Conservation (phyloP, 64 coral and sea anemone species). For the Hydrozoanthus tunicans region DNA sequence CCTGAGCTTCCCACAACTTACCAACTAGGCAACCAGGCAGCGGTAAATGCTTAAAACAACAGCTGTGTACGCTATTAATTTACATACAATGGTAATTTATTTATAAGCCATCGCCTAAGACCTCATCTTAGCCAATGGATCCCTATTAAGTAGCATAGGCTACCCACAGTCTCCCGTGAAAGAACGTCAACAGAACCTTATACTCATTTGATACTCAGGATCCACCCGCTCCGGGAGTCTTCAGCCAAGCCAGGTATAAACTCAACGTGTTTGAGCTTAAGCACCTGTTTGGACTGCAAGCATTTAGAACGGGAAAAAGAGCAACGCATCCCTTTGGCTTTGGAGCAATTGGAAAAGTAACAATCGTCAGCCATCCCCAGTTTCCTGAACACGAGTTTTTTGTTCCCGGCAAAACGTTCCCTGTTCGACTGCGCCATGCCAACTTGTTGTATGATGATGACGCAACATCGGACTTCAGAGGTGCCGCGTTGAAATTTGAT, state of each 20-base stretch:
- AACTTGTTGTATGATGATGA: conserved; percentile 47
- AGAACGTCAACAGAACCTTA: too few relatives aligned
- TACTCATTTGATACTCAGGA: conserved; percentile 4
- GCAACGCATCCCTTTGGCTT: conserved; percentile 58
- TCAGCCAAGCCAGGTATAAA: conserved; percentile 13
- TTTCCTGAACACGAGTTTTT: conserved; percentile 86
- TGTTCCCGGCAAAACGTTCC: conserved; percentile 62
- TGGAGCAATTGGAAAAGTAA: conserved; percentile 64
- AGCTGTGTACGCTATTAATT: too few relatives aligned
- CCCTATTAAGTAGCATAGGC: too few relatives aligned
- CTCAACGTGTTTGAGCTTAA: conserved; percentile 56
- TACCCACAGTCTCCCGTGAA: too few relatives aligned
- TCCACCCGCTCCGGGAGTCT: conserved; percentile 30
- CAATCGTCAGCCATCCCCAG: conserved; percentile 53
- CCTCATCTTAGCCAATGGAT: too few relatives aligned
- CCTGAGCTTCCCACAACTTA: too few relatives aligned
- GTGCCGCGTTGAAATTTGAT: conserved; percentile 75
- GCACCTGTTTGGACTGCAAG: conserved; percentile 48
- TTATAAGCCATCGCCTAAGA: too few relatives aligned
- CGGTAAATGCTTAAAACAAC: too few relatives aligned
- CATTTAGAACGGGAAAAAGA: conserved; percentile 54
- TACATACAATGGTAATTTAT: too few relatives aligned
- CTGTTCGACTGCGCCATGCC: conserved; percentile 80
- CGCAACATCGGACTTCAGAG: conserved; percentile 56
- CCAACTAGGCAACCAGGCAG: too few relatives aligned